Conservation (phyloP, 2,797 vertebrate genomes). For the Neosilurus hyrtlii region DNA sequence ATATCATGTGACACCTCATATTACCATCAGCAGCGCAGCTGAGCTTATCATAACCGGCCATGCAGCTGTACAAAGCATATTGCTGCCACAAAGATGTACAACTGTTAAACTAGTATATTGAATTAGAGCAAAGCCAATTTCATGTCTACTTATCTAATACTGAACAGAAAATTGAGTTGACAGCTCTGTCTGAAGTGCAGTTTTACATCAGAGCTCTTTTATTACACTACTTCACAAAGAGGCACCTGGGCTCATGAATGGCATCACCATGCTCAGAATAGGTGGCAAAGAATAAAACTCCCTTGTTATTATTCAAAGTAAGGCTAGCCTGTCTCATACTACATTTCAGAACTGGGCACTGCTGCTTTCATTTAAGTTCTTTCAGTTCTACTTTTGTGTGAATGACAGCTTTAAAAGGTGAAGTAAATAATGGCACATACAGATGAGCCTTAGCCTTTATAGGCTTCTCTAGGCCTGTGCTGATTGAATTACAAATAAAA, state of each 20-base stretch:
- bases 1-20: no score
- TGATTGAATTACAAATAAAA: neutral
- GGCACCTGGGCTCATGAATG: neutral
- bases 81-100: neutral
- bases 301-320: neutral
- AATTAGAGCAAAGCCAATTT: slow-evolving; percentile 14
- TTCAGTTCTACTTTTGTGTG: neutral
- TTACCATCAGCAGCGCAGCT: neutral
- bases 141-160: slow-evolving; percentile 62
- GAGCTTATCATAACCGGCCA: neutral
- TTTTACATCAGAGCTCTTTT: slow-evolving; percentile 25
- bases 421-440: neutral
- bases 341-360: neutral
- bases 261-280: neutral
- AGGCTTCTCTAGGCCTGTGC: neutral
- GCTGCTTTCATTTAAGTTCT: neutral
- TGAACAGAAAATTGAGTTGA: slow-evolving; percentile 36
- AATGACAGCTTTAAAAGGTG: neutral
- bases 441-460: neutral
- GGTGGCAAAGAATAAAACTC: neutral
- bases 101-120: neutral
- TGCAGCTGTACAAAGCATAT: neutral
- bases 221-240: slow-evolving; percentile 7
- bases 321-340: neutral
- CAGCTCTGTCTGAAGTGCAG: slow-evolving; percentile 3